Conservation (phyloP, 2,888 invertebrate species). For the Opisthograptis luteolata region DNA sequence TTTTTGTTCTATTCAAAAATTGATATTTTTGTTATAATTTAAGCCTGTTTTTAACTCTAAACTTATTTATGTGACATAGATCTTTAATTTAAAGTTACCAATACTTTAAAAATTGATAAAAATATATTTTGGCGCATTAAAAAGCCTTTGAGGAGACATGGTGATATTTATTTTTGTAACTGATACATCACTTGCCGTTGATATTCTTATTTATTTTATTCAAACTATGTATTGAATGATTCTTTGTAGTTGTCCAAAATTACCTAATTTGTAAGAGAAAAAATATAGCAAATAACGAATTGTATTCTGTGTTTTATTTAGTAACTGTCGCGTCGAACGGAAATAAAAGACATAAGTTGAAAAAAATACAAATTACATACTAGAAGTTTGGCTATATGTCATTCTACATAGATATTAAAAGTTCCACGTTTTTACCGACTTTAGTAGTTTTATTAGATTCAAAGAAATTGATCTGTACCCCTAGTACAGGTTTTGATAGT, state of each 20-base stretch:
- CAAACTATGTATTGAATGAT: conserved; percentile 60
- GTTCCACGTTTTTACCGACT: too few species aligned
- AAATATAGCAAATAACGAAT: conserved; percentile 75
- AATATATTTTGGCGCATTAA: conserved; percentile 44
- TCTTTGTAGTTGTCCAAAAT: conserved; percentile 61
- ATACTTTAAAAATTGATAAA: conserved; percentile 61
- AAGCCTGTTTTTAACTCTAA: conserved; percentile 69
- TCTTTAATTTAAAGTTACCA: conserved; percentile 78
- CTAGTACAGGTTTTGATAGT: too few species aligned
- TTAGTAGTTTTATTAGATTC: too few species aligned
- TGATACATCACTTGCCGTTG: conserved; percentile 70
- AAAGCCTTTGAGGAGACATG: conserved; percentile 34
- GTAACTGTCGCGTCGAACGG: background rate
- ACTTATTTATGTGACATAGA: conserved; percentile 79
- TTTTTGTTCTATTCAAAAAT: conserved; percentile 32
- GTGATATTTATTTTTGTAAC: conserved; percentile 43
- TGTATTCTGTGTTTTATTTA: conserved; percentile 50
- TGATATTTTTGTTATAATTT: conserved; percentile 47
- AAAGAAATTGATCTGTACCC: too few species aligned
- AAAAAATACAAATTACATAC: too few species aligned
- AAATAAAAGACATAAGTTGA: too few species aligned
- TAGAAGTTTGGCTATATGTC: too few species aligned
- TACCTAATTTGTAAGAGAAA: conserved; percentile 74
- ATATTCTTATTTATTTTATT: conserved; percentile 69
- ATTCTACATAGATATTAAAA: too few species aligned